Conservation (phyloP, 2,888 invertebrate species). For the Drosophila seclusa region DNA sequence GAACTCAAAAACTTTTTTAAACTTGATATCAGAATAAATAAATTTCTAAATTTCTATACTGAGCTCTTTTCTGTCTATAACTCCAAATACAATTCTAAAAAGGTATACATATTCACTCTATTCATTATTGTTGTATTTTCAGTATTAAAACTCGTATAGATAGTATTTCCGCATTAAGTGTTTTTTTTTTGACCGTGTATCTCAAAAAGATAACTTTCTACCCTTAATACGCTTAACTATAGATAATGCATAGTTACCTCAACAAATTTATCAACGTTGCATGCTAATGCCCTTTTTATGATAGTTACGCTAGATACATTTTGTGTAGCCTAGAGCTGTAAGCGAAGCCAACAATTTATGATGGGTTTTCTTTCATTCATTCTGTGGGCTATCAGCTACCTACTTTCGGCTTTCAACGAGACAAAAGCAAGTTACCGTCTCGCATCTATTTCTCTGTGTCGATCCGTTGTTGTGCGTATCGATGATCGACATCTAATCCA, state of each 20-base stretch:
- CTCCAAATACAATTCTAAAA: not conserved
- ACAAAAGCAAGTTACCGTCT: slow-evolving; percentile 35
- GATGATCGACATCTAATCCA: slow-evolving; percentile 77
- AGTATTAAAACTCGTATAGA: not conserved
- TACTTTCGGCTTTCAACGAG: slow-evolving; percentile 44
- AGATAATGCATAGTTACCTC: slow-evolving; percentile 34
- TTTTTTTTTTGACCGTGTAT: not conserved
- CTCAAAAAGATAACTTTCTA: slow-evolving; percentile 28
- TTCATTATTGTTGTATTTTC: not conserved
- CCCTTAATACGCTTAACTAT: slow-evolving; percentile 49
- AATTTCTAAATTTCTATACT: not conserved
- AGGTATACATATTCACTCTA: not conserved
- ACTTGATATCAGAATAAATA: not conserved
- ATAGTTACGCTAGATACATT: slow-evolving; percentile 25
- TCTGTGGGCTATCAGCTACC: slow-evolving; percentile 44
- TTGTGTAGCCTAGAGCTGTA: slow-evolving; percentile 11
- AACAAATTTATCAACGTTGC: slow-evolving; percentile 46
- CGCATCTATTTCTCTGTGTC: slow-evolving; percentile 25
- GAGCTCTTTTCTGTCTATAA: too few species aligned
- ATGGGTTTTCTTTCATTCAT: slow-evolving; percentile 33
- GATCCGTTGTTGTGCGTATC: slow-evolving; percentile 50
- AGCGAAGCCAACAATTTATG: slow-evolving; percentile 68
- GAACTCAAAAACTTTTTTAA: not conserved
- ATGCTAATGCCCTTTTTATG: slow-evolving; percentile 58
- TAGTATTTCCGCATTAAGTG: slow-evolving; percentile 12